Conservation (phyloP, 1,140 invertebrate genomes). For the Hermetia illucens region DNA sequence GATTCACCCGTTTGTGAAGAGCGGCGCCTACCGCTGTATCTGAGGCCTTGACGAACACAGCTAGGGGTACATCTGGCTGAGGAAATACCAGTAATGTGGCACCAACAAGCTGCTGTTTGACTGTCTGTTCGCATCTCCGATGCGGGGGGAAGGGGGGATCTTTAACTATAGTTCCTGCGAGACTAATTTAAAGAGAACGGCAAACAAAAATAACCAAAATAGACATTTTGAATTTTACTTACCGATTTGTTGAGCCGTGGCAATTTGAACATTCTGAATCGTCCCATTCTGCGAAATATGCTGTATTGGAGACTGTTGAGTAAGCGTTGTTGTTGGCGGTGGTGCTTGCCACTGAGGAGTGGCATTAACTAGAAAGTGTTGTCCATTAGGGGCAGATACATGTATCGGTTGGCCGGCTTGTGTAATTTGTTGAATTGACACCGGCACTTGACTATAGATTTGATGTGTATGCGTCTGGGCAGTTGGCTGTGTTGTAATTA, state of each 20-base stretch:
- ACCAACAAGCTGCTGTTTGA: too few relatives aligned
- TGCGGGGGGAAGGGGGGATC: too few relatives aligned
- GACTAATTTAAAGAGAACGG: too few relatives aligned
- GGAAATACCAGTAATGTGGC: too few relatives aligned
- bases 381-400: slow-evolving; percentile 2
- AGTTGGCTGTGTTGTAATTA: slow-evolving; percentile 1
- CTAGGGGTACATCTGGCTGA: too few relatives aligned
- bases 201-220: too few relatives aligned
- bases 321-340: neutral
- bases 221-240: too few relatives aligned
- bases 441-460: slow-evolving; percentile 3
- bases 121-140: too few relatives aligned
- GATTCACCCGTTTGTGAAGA: too few relatives aligned
- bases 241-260: neutral
- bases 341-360: neutral
- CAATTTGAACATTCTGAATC: slow-evolving; percentile 3
- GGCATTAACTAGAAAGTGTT: slow-evolving; percentile 6
- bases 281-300: slow-evolving; percentile 1
- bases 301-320: neutral
- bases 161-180: too few relatives aligned
- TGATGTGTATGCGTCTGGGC: slow-evolving; percentile 1
- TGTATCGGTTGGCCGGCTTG: slow-evolving; percentile 5
- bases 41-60: too few relatives aligned
- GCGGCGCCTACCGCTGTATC: too few relatives aligned
- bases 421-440: slow-evolving; percentile 3